phyloP scores from a whole-genome alignment of 2,888 invertebrate species.

The Encarsia formosa region DNA sequence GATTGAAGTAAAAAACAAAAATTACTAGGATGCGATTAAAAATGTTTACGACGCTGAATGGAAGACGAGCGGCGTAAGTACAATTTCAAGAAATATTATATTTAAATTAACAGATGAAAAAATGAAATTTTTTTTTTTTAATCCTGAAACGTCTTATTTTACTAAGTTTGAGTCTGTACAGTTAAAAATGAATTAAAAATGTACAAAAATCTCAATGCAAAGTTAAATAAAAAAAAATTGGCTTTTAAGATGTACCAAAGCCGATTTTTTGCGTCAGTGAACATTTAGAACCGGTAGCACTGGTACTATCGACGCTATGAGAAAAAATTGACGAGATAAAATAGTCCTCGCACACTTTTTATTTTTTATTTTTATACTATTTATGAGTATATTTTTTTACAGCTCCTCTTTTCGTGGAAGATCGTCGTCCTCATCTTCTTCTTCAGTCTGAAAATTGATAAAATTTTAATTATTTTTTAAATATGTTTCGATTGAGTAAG shows the following conservation, averaged over 20 bases:
- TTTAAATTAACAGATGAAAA: constrained; percentile 15
- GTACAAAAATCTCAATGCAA: constrained; percentile 22
- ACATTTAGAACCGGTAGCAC: too few relatives aligned
- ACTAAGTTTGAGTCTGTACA: constrained; percentile 24
- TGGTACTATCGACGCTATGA: too few relatives aligned
- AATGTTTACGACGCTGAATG: constrained; percentile 17
- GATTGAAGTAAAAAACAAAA: not conserved
- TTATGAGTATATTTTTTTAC: constrained; percentile 53
- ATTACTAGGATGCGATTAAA: constrained; percentile 1
- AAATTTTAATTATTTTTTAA: too few relatives aligned
- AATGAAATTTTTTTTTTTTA: constrained; percentile 19
- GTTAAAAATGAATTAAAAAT: constrained; percentile 23
- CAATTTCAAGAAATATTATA: constrained; percentile 14
- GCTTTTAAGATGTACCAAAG: constrained; percentile 20
- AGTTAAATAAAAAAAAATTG: constrained; percentile 20
- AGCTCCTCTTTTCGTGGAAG: constrained; percentile 73
- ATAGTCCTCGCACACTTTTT: too few relatives aligned
- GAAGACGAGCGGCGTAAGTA: constrained; percentile 28
- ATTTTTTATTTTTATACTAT: constrained; percentile 31
- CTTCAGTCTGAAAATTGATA: constrained; percentile 52
- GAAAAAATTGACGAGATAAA: constrained; percentile 14
- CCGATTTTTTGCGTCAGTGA: too few relatives aligned
- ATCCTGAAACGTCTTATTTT: too few relatives aligned
- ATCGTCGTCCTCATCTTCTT: constrained; percentile 71
- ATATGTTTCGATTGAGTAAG: too few relatives aligned